These are phyloP conservation scores for Lagodon rhomboides DNA, from an alignment of 2,797 vertebrate genomes.

Conservation along the genomic window DNA sequence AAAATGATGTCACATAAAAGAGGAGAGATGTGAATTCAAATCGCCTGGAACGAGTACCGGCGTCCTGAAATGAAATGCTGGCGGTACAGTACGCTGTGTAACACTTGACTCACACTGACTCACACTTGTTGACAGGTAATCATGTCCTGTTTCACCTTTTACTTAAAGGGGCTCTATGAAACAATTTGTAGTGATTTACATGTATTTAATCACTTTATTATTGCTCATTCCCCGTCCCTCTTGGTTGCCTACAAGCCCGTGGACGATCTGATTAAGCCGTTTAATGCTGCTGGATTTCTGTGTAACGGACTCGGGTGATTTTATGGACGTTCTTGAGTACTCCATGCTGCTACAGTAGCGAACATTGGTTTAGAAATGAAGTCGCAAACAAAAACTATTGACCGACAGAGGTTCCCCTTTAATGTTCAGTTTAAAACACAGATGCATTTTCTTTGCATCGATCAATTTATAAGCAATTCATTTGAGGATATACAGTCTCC, in stretches of 20 bases:
- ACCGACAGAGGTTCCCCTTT: background rate
- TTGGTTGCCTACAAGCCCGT: no score
- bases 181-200: no score
- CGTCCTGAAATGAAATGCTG: background rate
- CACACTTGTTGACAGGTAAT: slow-evolving; percentile 5
- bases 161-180: background rate
- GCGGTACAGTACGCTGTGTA: slow-evolving; percentile 2
- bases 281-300: no score
- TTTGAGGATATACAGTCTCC: background rate
- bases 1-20: slow-evolving; percentile 33
- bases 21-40: background rate
- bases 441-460: background rate
- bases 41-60: background rate
- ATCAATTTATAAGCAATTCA: background rate
- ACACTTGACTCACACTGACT: background rate
- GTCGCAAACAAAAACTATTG: no score
- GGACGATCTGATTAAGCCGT: no score
- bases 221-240: no score
- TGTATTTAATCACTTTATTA: no score
- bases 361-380: no score
- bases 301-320: no score
- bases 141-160: slow-evolving; percentile 5
- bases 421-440: background rate
- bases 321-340: no score
- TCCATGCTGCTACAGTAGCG: no score